Percentiles rank a stretch among this genome's conserved stretches.
phyloP scores from a whole-genome alignment of 2,888 invertebrate genomes.

The Norana najaformis region DNA sequence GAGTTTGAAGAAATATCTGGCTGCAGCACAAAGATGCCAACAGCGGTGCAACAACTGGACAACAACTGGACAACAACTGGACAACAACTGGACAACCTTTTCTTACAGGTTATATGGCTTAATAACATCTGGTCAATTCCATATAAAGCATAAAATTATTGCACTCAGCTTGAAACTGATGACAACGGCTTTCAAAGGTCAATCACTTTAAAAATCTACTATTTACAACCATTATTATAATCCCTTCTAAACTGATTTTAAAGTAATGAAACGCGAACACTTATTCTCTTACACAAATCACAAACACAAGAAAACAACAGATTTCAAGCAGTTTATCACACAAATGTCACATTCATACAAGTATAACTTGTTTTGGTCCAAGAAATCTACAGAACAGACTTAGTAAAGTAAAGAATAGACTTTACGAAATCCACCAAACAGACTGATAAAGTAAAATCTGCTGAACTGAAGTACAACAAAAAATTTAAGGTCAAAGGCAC shows the following conservation, averaged over 20 bases:
- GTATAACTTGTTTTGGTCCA: background rate
- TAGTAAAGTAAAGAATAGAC: no score
- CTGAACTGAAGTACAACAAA: no score
- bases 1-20: background rate
- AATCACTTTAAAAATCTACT: background rate
- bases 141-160: background rate
- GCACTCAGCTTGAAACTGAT: background rate
- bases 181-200: background rate
- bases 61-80: background rate
- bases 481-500: no score
- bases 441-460: no score
- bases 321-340: background rate
- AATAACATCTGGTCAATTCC: background rate
- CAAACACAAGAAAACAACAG: background rate
- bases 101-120: background rate
- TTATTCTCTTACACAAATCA: background rate
- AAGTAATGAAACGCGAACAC: background rate
- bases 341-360: background rate
- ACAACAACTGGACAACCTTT: background rate
- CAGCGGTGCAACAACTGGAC: background rate
- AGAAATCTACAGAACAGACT: background rate
- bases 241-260: background rate
- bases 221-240: background rate
- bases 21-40: background rate
- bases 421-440: no score